Percentiles rank a stretch among this genome's conserved stretches.
Conservation (phyloP, 2,113 vertebrate species). For the Oncorhynchus kisutch region DNA sequence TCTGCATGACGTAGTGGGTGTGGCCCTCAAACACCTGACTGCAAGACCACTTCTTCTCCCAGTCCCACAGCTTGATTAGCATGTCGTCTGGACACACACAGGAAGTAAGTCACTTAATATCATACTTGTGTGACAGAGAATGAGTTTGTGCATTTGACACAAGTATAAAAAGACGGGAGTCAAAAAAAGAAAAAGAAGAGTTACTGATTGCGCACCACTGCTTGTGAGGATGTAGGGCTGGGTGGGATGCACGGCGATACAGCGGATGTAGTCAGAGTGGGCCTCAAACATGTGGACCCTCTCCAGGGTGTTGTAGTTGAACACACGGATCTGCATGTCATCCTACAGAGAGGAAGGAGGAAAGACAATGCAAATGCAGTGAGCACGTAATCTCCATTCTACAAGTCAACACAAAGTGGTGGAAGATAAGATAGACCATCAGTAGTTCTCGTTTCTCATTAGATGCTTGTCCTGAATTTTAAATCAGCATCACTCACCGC, state of each 20-base stretch:
- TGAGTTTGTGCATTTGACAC: not conserved
- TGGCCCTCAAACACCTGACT: slow-evolving; percentile 99
- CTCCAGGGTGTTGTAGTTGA: slow-evolving; percentile 98
- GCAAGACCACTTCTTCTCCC: slow-evolving; percentile 99
- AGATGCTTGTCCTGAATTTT: not conserved
- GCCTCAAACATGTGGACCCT: slow-evolving; percentile 98
- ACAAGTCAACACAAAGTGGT: too few species aligned
- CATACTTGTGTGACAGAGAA: not conserved
- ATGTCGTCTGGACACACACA: slow-evolving; percentile 86
- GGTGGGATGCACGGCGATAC: slow-evolving; percentile 95
- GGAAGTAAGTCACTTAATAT: not conserved
- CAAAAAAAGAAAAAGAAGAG: not conserved
- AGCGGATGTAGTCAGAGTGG: slow-evolving; percentile 97
- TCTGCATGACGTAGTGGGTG: slow-evolving; percentile 99
- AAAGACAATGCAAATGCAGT: not conserved
- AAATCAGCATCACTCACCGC: slow-evolving; percentile 80
- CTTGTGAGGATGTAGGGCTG: slow-evolving; percentile 98
- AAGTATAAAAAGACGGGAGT: not conserved
- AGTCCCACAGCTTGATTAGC: slow-evolving; percentile 99
- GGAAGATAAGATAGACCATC: not conserved
- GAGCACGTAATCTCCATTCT: too few species aligned
- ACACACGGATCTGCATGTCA: slow-evolving; percentile 98
- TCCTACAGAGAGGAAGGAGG: slow-evolving; percentile 72
- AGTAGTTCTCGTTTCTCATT: not conserved
- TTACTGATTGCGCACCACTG: slow-evolving; percentile 81